phyloP scores from a whole-genome alignment of 2,797 vertebrate genomes.

The Lagodon rhomboides region DNA sequence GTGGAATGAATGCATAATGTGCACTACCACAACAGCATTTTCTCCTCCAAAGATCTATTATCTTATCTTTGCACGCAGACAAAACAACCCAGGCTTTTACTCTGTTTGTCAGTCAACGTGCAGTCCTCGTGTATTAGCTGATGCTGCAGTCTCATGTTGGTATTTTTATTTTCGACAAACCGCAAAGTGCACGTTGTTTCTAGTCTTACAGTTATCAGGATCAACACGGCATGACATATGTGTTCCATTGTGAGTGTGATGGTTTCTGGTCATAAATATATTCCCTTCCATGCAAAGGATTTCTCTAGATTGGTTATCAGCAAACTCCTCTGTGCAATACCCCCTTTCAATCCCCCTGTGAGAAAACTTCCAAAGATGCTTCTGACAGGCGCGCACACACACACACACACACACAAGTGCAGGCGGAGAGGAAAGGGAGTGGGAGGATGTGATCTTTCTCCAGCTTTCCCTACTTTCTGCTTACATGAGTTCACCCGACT shows the following conservation, averaged over 20 bases:
- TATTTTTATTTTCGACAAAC: background rate
- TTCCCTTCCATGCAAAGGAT: conserved; percentile 48
- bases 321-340: conserved; percentile 43
- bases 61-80: conserved; percentile 47
- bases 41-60: conserved; percentile 60
- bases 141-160: conserved; percentile 6
- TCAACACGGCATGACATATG: background rate
- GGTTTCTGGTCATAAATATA: conserved; percentile 15
- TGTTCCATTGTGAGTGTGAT: conserved; percentile 32
- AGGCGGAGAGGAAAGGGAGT: conserved; percentile 59
- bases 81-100: conserved; percentile 39
- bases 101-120: background rate
- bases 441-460: conserved; percentile 65
- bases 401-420: background rate
- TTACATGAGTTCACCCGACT: conserved; percentile 55
- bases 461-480: conserved; percentile 46
- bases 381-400: conserved; percentile 26
- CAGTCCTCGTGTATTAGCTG: conserved; percentile 4
- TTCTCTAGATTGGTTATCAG: conserved; percentile 58
- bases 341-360: conserved; percentile 38
- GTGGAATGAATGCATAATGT: conserved; percentile 68
- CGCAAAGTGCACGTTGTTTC: background rate
- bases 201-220: conserved; percentile 18
- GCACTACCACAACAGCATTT: conserved; percentile 52
- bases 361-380: conserved; percentile 55